Conservation (phyloP, 1,140 invertebrate species). For the Ceratosolen solmsi region DNA sequence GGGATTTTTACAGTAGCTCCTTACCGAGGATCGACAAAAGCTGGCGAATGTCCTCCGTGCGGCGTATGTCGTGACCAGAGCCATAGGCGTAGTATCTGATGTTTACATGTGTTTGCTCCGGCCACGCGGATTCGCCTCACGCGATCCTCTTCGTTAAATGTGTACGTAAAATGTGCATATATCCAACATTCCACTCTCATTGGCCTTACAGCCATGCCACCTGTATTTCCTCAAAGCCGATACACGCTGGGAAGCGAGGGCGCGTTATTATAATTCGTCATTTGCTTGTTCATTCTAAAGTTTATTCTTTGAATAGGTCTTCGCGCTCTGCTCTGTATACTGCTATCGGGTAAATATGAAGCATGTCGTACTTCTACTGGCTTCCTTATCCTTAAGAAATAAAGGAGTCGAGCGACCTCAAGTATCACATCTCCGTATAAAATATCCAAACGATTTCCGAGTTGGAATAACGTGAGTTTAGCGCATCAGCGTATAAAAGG, state of each 20-base stretch:
- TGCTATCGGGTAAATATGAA: neutral
- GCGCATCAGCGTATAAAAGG: neutral
- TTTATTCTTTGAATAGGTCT: neutral
- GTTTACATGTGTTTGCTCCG: constrained; percentile 61
- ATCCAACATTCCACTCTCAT: neutral
- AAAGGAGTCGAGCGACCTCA: neutral
- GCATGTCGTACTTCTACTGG: too few species aligned
- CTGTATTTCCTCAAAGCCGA: constrained; percentile 15
- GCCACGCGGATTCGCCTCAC: constrained; percentile 55
- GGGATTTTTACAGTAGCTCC: constrained; percentile 21
- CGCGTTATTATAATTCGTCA: neutral
- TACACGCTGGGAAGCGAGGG: neutral
- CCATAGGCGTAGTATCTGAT: constrained; percentile 61
- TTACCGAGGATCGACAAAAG: constrained; percentile 38
- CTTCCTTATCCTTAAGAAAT: too few species aligned
- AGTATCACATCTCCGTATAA: neutral
- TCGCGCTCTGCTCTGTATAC: too few species aligned
- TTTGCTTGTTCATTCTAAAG: neutral
- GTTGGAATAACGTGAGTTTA: neutral
- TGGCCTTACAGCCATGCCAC: constrained; percentile 1
- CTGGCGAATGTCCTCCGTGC: neutral
- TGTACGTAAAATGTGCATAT: neutral
- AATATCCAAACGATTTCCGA: constrained; percentile 5
- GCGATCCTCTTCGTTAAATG: constrained; percentile 59
- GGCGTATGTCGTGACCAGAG: constrained; percentile 58